Conservation (phyloP, 2,113 vertebrate species). For the Hydrochoerus hydrochaeris region DNA sequence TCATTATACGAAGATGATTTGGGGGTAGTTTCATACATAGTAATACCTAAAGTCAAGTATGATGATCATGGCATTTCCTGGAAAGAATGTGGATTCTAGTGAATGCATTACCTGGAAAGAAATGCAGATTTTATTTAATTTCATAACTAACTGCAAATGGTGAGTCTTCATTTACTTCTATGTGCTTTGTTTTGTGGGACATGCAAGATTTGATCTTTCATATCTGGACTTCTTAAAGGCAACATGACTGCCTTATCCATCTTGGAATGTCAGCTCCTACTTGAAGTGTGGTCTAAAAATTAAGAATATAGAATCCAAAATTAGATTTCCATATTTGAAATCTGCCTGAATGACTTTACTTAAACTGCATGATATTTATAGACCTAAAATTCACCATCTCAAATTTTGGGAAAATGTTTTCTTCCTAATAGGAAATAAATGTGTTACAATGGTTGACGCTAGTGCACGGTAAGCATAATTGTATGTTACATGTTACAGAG, state of each 20-base stretch:
- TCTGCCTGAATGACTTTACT: neutral
- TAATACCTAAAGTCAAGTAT: neutral
- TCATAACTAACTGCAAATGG: neutral
- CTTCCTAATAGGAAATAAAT: neutral
- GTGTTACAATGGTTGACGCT: neutral
- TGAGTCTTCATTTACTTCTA: neutral
- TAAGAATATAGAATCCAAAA: neutral
- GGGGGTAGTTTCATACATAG: neutral
- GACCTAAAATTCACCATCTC: neutral
- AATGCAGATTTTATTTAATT: neutral
- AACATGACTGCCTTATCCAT: neutral
- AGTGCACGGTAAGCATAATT: neutral
- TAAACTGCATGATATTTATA: neutral
- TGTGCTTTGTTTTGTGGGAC: neutral
- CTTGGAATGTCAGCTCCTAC: neutral
- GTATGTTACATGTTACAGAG: neutral
- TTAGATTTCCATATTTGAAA: constrained; percentile 1
- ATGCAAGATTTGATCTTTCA: neutral
- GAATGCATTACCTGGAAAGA: constrained; percentile 21
- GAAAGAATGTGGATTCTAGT: neutral
- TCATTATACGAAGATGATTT: neutral
- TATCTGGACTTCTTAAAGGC: neutral
- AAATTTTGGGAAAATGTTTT: neutral
- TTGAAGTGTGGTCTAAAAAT: neutral
- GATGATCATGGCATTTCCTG: neutral